Base-by-base conservation (phyloP, 2,888 invertebrate genomes). In the Xestia c-nigrum region DNA sequence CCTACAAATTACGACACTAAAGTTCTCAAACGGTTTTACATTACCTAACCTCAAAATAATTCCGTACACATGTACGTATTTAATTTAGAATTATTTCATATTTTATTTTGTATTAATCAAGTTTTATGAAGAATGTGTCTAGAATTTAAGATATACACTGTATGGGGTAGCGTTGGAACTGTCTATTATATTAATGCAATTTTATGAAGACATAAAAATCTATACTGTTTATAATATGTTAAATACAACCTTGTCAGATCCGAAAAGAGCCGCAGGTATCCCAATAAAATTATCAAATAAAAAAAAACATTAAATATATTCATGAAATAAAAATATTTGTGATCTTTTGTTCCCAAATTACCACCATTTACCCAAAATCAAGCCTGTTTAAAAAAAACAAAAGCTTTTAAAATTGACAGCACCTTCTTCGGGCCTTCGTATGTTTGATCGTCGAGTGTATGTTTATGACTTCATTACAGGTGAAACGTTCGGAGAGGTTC, bases 91-190 rank as follows among this genome's bases (percentile, higher is more conserved):
- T 43, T 16, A 43, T 50, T 14, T n/a, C 65, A 65, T 57, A 24
- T 14, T 75, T 55, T 24, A 74, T 74, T 75, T 75, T 64, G 55
- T 46, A n/a, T 59, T 59, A n/a, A 43, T 66, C 14, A 75, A 57
- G 40, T 31, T 12, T 19, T 40, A 24, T 24, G 40, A 40, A 38
- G 19, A 52, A 63, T 38, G 75, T 31, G 1, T 19, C 50, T 31
- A n/a, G 16, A 24, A 43, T 52, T 31, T 63, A 31, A 61, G 12
- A 10, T 61, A 31, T 47, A 21, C 21, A 55, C 7, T 64, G 21
- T 55, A 40, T 38, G 6, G 6, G 21, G 68, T 64, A 57, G n/a
- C 46, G 5, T 10, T 10, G 12, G 7, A 74, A 52, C 31, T 40
- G 14, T 59, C 5, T 31, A 40, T 43, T n/a, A 72, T 47, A 7